Conservation (phyloP, 2,113 vertebrate species). For the Talpa occidentalis region DNA sequence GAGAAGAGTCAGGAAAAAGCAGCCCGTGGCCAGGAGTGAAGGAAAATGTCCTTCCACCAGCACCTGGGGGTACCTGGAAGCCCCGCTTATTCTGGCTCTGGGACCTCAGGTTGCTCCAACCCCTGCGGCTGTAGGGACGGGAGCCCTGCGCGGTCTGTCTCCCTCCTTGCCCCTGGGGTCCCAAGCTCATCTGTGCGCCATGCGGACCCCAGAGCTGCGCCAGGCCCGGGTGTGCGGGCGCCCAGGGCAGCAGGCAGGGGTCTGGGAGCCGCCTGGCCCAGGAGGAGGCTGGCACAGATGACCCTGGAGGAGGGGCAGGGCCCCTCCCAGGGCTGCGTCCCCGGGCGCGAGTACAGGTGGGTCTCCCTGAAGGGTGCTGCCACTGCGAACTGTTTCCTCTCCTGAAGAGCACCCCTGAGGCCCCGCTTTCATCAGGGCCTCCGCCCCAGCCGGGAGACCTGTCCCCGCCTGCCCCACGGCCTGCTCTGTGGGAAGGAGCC, state of each 20-base stretch:
- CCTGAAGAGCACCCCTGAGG: not conserved
- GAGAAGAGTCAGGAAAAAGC: not conserved
- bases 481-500: too few species aligned
- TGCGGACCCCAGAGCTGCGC: not conserved
- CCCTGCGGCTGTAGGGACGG: not conserved
- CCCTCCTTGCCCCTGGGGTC: not conserved
- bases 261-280: not conserved
- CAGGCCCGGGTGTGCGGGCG: not conserved
- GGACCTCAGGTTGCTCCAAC: too few species aligned
- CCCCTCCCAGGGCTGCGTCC: too few species aligned
- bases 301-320: too few species aligned
- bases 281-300: not conserved
- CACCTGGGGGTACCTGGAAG: not conserved
- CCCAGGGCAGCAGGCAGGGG: not conserved
- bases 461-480: not conserved
- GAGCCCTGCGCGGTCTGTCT: not conserved
- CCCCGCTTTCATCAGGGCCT: too few species aligned
- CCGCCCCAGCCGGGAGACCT: rapidly evolving
- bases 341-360: not conserved
- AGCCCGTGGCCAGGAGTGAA: too few species aligned
- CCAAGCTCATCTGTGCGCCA: not conserved
- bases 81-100: not conserved
- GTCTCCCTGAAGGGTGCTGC: not conserved
- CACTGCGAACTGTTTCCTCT: not conserved
- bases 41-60: not conserved